Percentiles rank a stretch among this genome's conserved stretches.
Evolutionary conservation across 2,797 vertebrate species (phyloP).

Genomic region (Myotis daubentonii): DNA sequence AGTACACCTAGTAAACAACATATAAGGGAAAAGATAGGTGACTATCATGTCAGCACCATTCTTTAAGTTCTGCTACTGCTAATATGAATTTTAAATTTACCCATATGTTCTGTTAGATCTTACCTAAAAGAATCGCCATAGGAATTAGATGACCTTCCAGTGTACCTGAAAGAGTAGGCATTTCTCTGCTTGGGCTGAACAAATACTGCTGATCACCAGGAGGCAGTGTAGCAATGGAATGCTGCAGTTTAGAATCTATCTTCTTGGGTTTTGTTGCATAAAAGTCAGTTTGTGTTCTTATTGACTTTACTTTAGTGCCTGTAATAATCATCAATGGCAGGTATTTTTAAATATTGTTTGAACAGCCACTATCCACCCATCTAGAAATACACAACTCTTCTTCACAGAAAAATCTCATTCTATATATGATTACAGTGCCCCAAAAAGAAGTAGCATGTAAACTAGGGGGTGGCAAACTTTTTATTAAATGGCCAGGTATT

Average conservation of each 20-base stretch:
- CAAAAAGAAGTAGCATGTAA: conserved; percentile 7
- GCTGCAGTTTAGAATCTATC: conserved; percentile 61
- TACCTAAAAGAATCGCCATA: conserved; percentile 94
- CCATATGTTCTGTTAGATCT: conserved; percentile 53
- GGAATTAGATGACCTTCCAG: conserved; percentile 87
- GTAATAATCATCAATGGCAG: conserved; percentile 54
- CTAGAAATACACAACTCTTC: conserved; percentile 14
- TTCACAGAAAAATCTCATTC: conserved; percentile 41
- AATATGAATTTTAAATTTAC: background rate
- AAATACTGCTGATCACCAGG: conserved; percentile 80
- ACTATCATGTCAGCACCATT: background rate
- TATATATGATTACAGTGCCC: background rate
- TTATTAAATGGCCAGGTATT: background rate
- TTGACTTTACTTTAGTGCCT: conserved; percentile 94
- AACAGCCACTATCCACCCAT: background rate
- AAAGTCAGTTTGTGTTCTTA: conserved; percentile 91
- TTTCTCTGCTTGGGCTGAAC: conserved; percentile 84
- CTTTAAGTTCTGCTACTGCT: background rate
- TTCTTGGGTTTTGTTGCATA: conserved; percentile 47
- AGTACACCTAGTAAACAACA: background rate
- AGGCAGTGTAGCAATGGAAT: conserved; percentile 51
- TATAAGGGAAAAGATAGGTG: background rate
- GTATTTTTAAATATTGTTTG: conserved; percentile 37
- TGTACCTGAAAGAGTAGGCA: conserved; percentile 70
- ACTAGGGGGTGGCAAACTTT: background rate